A percentile compares a stretch with the other conserved stretches of the same genome.
Evolutionary conservation across 2,113 vertebrate genomes (phyloP).

Genomic region (Gasterosteus nipponicus): DNA sequence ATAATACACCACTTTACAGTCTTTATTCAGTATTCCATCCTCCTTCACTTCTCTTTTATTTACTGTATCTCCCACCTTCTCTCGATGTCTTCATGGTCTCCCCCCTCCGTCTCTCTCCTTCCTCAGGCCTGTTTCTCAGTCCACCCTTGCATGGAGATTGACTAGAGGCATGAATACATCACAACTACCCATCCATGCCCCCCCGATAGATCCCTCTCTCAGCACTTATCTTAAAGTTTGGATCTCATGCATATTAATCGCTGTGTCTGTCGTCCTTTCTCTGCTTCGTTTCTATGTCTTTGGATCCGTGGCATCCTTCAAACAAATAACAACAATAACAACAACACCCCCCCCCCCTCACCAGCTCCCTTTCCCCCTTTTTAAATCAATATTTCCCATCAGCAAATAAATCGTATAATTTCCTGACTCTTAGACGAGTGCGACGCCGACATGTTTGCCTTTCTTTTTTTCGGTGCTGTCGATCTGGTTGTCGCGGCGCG

Average conservation of each 20-base stretch:
- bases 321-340: conserved; percentile 74
- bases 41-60: background rate
- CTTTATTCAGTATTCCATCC: background rate
- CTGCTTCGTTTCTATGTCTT: conserved; percentile 69
- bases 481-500: conserved; percentile 54
- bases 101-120: conserved; percentile 10
- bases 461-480: conserved; percentile 54
- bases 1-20: background rate
- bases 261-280: conserved; percentile 53
- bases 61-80: background rate
- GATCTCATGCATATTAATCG: conserved; percentile 80
- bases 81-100: background rate
- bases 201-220: conserved; percentile 63
- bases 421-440: conserved; percentile 77
- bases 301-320: conserved; percentile 79
- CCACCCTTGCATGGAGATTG: conserved; percentile 73
- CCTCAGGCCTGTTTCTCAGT: conserved; percentile 60
- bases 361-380: conserved; percentile 37
- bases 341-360: conserved; percentile 34
- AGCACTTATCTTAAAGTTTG: conserved; percentile 75
- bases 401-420: conserved; percentile 80
- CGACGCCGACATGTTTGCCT: conserved; percentile 71
- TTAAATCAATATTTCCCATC: conserved; percentile 85
- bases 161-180: conserved; percentile 75
- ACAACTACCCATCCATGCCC: conserved; percentile 66